Evolutionary conservation across 2,797 vertebrate genomes (phyloP), one percentile per base, ranked within the genome.

Genomic region (Myotis findleyi): DNA sequence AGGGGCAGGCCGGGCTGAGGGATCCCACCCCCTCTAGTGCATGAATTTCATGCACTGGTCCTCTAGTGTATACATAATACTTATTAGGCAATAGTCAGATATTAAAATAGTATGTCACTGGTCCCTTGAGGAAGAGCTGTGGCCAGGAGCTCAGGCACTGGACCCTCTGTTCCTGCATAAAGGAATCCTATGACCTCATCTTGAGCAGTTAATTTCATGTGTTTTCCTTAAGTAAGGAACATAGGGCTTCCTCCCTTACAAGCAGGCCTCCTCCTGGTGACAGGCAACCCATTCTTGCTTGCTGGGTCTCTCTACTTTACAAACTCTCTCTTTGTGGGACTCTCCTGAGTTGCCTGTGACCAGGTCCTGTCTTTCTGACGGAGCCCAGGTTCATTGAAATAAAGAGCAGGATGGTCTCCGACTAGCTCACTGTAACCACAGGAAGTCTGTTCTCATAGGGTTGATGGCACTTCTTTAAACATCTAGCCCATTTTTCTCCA

Each of bases 391-490:
- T 12, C n/a, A 36, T 4, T 13, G n/a, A 33, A 53, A 3, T 33
- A 23, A n/a, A 23, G 30, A 53, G 5, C 8, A 0, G 16, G 38
- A 2, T 0, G 20, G 1, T 25, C 8, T 1, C 0, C 5, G 2
- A 11, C 44, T 47, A 8, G 36, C 25, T 11, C 13, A 4, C 25
- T 30, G 2, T 14, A 7, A 25, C 36, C 13, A 11, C 1, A 72
- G 41, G 71, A 38, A 57, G 27, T 8, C 21, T 11, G 30, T 36
- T 2, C 59, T 21, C 49, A 12, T 16, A 23, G 75, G 20, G 49
- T 16, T 16, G n/a, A 6, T n/a, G n/a, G 21, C 49, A 7, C n/a
- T 55, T 5, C 44, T 55, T 89, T 75, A 30, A 88, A 51, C 2
- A 11, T 86, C 21, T 38, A 57, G 6, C 27, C 10, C 23, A 8